Percentiles rank a stretch among this genome's conserved stretches.
Evolutionary conservation across 2,888 invertebrate species (phyloP).

Genomic region (Plagodis dolabraria): DNA sequence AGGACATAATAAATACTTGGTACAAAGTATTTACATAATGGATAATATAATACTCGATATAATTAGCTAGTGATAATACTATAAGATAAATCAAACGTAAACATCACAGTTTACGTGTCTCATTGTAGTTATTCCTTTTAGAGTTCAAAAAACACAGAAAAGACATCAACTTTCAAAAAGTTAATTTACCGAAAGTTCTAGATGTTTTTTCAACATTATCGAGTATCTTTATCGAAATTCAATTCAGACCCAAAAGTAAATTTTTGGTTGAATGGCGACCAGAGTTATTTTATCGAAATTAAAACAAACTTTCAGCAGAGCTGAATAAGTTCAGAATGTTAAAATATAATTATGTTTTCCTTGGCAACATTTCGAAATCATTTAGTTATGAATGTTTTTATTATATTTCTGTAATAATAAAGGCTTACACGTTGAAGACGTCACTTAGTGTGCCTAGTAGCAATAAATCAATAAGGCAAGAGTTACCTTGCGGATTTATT

Average conservation of each 20-base stretch:
- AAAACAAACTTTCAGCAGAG: conserved; percentile 17
- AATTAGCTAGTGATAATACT: too few species aligned
- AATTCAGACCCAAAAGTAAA: conserved; percentile 20
- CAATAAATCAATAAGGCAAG: neutral
- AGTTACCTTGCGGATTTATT: neutral
- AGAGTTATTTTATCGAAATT: conserved; percentile 24
- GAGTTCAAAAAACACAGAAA: neutral
- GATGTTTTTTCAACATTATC: conserved; percentile 23
- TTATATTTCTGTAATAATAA: neutral
- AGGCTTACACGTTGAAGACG: neutral
- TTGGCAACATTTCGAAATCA: neutral
- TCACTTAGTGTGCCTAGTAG: neutral
- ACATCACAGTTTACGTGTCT: too few species aligned
- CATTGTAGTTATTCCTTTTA: neutral
- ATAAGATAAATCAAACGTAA: too few species aligned
- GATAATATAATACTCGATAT: too few species aligned
- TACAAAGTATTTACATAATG: too few species aligned
- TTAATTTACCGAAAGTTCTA: conserved; percentile 14
- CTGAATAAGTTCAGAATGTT: conserved; percentile 11
- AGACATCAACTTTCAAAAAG: conserved; percentile 3
- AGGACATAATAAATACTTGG: too few species aligned
- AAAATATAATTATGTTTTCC: conserved; percentile 11
- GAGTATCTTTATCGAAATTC: conserved; percentile 22
- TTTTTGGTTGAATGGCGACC: conserved; percentile 19
- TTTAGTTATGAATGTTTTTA: neutral